Evolutionary conservation across 37 sponge, comb jelly and placozoan genomes (phyloP).

Genomic region (Hexactinellida sp.): DNA sequence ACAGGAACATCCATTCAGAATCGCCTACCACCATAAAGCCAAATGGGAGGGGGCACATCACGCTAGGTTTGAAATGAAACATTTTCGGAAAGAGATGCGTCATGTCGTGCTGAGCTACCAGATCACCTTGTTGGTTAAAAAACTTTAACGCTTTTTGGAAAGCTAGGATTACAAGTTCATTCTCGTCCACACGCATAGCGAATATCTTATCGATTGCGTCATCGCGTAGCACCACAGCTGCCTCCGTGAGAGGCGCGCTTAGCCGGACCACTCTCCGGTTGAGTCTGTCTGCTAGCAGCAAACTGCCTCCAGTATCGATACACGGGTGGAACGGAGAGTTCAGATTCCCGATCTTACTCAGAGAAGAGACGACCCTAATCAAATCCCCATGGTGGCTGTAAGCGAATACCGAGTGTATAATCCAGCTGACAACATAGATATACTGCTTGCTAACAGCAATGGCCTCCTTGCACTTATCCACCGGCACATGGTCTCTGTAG

Average conservation of each 20-base stretch:
- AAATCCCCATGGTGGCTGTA: not conserved
- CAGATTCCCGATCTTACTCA: not conserved
- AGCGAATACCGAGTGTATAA: not conserved
- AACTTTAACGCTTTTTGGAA: not conserved
- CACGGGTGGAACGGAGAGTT: not conserved
- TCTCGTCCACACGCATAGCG: not conserved
- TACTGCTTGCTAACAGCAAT: slow-evolving; percentile 1
- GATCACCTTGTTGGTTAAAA: not conserved
- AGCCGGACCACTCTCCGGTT: not conserved
- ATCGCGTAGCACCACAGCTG: not conserved
- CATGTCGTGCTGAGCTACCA: not conserved
- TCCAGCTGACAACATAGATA: not conserved
- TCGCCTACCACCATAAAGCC: not conserved
- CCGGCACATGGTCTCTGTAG: not conserved
- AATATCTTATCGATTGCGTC: not conserved
- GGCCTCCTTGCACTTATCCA: not conserved
- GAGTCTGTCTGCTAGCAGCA: not conserved
- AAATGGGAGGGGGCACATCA: not conserved
- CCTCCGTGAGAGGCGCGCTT: not conserved
- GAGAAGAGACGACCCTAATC: not conserved
- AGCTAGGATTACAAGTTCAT: not conserved
- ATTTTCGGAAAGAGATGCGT: slow-evolving; percentile 9
- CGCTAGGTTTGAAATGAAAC: not conserved
- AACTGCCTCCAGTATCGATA: not conserved
- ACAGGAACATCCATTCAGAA: not conserved